These are phyloP conservation scores for Propsilocerus akamusi DNA, from an alignment of 1,140 invertebrate species.

Conservation along the genomic window DNA sequence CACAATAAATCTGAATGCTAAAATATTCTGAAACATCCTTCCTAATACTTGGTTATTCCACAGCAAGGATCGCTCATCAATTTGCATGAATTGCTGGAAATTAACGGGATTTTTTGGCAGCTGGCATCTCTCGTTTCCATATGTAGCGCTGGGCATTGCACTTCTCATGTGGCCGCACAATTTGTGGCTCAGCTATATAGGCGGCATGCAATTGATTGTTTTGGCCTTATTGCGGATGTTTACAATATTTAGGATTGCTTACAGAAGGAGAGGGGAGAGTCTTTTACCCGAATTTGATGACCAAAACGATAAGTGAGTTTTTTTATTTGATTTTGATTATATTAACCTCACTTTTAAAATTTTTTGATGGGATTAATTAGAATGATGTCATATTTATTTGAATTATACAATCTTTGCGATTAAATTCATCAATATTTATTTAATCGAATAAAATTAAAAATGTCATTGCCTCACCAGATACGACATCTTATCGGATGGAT, in stretches of 20 bases:
- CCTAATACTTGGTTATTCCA: neutral
- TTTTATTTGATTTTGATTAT: too few species aligned
- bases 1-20: too few species aligned
- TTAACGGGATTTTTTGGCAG: slow-evolving; percentile 11
- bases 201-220: slow-evolving; percentile 16
- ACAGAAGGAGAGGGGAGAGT: slow-evolving; percentile 13
- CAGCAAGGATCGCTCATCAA: slow-evolving; percentile 14
- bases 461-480: too few species aligned
- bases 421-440: too few species aligned
- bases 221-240: slow-evolving; percentile 17
- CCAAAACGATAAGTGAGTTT: slow-evolving; percentile 4
- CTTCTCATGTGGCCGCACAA: slow-evolving; percentile 20
- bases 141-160: slow-evolving; percentile 16
- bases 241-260: slow-evolving; percentile 13
- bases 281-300: slow-evolving; percentile 19
- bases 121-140: slow-evolving; percentile 17
- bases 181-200: slow-evolving; percentile 22
- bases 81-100: slow-evolving; percentile 16
- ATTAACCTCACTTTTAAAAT: too few species aligned
- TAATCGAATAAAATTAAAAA: too few species aligned
- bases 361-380: too few species aligned
- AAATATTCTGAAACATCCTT: neutral
- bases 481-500: neutral
- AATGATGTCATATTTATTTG: too few species aligned
- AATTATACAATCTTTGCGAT: too few species aligned